Evolutionary conservation across 2,888 invertebrate genomes (phyloP), one percentile per base, ranked within the genome.

Genomic region (Seira sanloemensis): DNA sequence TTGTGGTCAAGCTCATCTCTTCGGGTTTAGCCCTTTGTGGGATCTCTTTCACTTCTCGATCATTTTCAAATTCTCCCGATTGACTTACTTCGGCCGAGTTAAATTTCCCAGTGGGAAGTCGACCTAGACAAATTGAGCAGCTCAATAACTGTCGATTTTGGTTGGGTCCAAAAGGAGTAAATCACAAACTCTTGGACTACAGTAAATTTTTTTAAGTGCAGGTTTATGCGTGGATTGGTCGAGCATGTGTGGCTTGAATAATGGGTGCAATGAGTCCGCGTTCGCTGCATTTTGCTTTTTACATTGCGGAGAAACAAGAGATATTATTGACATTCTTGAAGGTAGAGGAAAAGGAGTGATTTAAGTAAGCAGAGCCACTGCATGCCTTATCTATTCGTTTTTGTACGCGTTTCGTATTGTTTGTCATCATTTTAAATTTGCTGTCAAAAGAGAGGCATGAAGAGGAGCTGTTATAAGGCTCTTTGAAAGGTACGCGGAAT

Each of bases 111-210:
- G 82, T 67, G 50, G 78, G 86, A 68, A 27, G 72, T 67, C 86
- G 86, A 86, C 86, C 82, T 78, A 78, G 86, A 86, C 86, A 86
- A 86, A 86, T 84, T 84, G 84, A 62, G 74, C 78, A 84, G 21
- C 84, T 84, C 78, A 84, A 84, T 84, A 84, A 74, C 84, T 84
- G 84, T 84, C 84, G 73, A 78, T 77, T 74, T 83, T 73, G 23
- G 62, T 21, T 23, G 4, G 4, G 4, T 37, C 37, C 5, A 37
- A 37, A 7, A 37, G 37, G 37, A 37, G n/a, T n/a, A n/a, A n/a
- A n/a, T n/a, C n/a, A n/a, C n/a, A n/a, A n/a, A n/a, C n/a, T n/a
- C n/a, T n/a, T n/a, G n/a, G n/a, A n/a, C n/a, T n/a, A n/a, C n/a
- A n/a, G n/a, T n/a, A n/a, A n/a, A n/a, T n/a, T n/a, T n/a, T n/a